Conservation (phyloP, 2,797 vertebrate genomes). For the Falco biarmicus region DNA sequence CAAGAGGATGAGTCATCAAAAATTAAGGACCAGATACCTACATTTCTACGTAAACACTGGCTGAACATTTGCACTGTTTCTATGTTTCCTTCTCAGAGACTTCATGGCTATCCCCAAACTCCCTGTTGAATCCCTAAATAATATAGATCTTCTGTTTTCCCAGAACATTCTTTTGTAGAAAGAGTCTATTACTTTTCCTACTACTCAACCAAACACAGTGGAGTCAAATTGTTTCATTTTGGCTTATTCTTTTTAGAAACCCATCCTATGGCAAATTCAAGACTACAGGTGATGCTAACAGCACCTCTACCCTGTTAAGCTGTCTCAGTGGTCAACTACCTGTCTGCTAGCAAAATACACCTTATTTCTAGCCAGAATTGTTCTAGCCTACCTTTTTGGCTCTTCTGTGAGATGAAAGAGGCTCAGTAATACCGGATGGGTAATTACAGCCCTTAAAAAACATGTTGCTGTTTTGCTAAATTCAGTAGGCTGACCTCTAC, state of each 20-base stretch:
- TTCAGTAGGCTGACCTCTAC: not conserved
- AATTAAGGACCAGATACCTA: slow-evolving; percentile 13
- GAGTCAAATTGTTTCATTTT: not conserved
- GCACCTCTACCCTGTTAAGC: not conserved
- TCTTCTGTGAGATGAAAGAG: not conserved
- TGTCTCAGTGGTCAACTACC: not conserved
- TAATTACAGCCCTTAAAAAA: not conserved
- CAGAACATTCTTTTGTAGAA: not conserved
- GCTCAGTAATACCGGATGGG: not conserved
- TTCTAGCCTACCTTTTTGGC: not conserved
- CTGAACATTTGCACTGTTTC: not conserved
- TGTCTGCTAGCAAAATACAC: not conserved
- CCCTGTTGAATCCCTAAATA: not conserved
- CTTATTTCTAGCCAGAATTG: not conserved
- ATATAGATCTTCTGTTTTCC: not conserved
- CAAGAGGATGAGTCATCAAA: not conserved
- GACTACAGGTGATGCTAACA: not conserved
- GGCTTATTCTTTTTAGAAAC: not conserved
- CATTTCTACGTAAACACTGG: not conserved
- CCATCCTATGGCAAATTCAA: not conserved
- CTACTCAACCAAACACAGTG: not conserved
- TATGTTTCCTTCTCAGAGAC: not conserved
- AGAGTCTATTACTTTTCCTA: not conserved
- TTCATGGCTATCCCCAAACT: not conserved
- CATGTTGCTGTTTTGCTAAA: not conserved